Conservation (phyloP, 2,888 invertebrate genomes). For the Acronicta alni region DNA sequence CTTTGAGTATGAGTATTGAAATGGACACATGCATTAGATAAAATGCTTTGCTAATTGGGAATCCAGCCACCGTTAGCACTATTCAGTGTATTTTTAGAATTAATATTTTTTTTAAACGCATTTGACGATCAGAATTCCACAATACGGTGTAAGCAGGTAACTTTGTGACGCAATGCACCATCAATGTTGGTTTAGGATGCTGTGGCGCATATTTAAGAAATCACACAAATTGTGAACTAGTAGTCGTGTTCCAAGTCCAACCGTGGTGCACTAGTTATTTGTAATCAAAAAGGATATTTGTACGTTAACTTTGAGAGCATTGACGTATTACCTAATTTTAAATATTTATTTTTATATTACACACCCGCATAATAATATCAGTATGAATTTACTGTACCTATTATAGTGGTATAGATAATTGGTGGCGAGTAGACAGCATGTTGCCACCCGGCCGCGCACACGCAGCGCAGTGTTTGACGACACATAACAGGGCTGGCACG, state of each 20-base stretch:
- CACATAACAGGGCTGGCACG: conserved; percentile 47
- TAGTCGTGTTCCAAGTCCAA: background rate
- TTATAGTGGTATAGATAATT: conserved; percentile 69
- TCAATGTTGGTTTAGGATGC: conserved; percentile 44
- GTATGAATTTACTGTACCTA: conserved; percentile 60
- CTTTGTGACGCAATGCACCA: conserved; percentile 11
- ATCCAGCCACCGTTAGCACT: conserved; percentile 39
- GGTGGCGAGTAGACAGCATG: conserved; percentile 71
- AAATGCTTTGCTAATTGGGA: conserved; percentile 49
- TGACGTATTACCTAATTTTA: conserved; percentile 54
- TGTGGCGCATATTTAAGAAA: conserved; percentile 40
- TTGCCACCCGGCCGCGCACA: conserved; percentile 70
- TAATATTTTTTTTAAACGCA: conserved; percentile 18
- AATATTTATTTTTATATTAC: conserved; percentile 61
- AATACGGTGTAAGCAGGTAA: conserved; percentile 30
- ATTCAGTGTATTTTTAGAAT: conserved; percentile 24
- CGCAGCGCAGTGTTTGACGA: conserved; percentile 48
- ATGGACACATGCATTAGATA: conserved; percentile 33
- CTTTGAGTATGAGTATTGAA: conserved; percentile 37
- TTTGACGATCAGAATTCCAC: conserved; percentile 6
- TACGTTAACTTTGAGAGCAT: conserved; percentile 33
- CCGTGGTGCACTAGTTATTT: conserved; percentile 27
- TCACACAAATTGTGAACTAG: conserved; percentile 8
- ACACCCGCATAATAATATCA: conserved; percentile 57
- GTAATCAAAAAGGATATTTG: conserved; percentile 19